These are phyloP conservation scores for Aspiorhynchus laticeps DNA, from an alignment of 2,113 vertebrate species.

Conservation along the genomic window DNA sequence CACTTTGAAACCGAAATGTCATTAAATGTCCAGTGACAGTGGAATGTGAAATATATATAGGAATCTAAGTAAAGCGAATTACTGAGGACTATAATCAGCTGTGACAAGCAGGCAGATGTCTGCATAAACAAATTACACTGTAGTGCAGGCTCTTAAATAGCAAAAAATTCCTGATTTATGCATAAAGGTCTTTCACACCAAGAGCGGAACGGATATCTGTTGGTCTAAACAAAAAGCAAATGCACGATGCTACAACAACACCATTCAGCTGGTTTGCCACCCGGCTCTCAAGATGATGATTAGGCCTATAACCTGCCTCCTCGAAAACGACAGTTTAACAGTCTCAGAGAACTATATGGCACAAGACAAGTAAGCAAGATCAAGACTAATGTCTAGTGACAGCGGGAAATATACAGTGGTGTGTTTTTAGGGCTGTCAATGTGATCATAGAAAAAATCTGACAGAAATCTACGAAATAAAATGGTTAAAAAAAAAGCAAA, in stretches of 20 bases:
- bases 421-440: background rate
- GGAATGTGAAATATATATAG: constrained; percentile 14
- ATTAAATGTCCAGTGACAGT: background rate
- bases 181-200: constrained; percentile 5
- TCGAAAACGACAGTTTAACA: background rate
- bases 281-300: background rate
- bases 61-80: background rate
- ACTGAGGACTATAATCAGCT: constrained; percentile 8
- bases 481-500: too few species aligned
- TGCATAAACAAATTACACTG: constrained; percentile 21
- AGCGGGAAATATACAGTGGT: background rate
- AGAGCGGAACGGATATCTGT: background rate
- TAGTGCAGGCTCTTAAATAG: background rate
- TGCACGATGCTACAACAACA: background rate
- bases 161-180: constrained; percentile 1
- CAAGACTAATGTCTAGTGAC: background rate
- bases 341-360: background rate
- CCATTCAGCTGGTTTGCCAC: background rate
- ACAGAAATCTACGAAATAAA: too few species aligned
- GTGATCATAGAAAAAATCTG: background rate
- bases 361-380: background rate
- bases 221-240: background rate
- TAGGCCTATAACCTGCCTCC: background rate
- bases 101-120: constrained; percentile 16
- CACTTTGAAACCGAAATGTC: background rate